Base-by-base conservation (phyloP, 2,888 invertebrate genomes). In the Drosophila formosana region DNA sequence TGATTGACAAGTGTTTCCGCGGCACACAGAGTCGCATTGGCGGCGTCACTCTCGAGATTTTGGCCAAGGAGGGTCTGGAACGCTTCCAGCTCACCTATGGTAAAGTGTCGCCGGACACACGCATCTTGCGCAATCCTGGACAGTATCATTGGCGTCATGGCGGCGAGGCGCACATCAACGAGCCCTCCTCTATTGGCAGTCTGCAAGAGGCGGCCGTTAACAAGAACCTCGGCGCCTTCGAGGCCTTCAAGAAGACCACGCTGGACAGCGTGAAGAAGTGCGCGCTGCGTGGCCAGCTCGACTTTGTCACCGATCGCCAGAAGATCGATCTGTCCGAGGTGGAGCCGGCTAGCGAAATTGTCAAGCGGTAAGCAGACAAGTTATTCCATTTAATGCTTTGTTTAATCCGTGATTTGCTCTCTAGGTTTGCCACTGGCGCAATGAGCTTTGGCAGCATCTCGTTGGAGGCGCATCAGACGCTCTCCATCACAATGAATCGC, bases 381-480 rank as follows among this genome's bases (percentile, higher is more conserved):
- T 6, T 18, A 3, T 18, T 1, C 18, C 13, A 2, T 1, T 2
- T 3, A 7, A 0, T 3, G 3, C n/a, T 18, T 5, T 9, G 4
- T 0, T 46, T 52, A 4, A 58, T 34, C 1, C 2, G 6, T 5
- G 0, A 0, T 8, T 18, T 23, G 18, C n/a, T 30, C 1, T 41
- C 6, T 23, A 92, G 92, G 37, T 93, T 93, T 68, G 92, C 93
- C 55, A 90, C 93, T 93, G 98, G 98, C 75, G 98, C 98, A 1
- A 98, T 98, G 98, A 98, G 98, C 83, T 98, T 98, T 93, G 98
- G 98, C 1, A 98, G 98, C 67, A 99, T 99, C 86, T 99, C 98
- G 0, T 93, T 98, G 88, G 99, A 99, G 92, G 97, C 99, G 1
- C 99, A 99, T 93, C 95, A 97, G 28, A 96, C 99, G 0, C 94